Evolutionary conservation across 2,888 invertebrate species (phyloP).

Genomic region (Petrolisthes manimaculis): DNA sequence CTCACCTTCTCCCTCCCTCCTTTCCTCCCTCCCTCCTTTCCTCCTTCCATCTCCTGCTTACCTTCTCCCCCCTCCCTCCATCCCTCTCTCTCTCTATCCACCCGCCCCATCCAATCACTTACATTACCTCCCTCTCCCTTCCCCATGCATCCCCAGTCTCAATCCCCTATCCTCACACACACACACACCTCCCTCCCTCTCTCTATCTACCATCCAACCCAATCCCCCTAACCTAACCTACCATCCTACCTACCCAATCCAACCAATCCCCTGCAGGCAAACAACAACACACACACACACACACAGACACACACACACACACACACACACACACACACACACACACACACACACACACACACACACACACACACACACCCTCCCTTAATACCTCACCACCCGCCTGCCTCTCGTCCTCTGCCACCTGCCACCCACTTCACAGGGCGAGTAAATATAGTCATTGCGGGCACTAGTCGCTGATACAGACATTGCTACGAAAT

Average conservation of each 20-base stretch:
- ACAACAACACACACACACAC: background rate
- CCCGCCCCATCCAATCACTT: background rate
- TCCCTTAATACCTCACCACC: background rate
- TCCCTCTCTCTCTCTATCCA: background rate
- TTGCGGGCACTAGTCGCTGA: background rate
- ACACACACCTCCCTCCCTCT: background rate
- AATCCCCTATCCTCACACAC: background rate
- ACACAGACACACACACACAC: background rate
- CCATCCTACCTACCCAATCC: conserved; percentile 11
- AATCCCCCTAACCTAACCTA: background rate
- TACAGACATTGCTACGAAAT: background rate
- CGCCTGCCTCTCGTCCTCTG: conserved; percentile 5
- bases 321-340: background rate
- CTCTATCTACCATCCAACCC: conserved; percentile 6
- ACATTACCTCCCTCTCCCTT: background rate
- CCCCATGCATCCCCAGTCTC: background rate
- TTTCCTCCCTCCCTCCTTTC: background rate
- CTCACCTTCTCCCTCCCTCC: background rate
- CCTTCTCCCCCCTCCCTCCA: background rate
- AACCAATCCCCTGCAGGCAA: background rate
- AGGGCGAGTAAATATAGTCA: background rate
- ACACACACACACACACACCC: conserved; percentile 21
- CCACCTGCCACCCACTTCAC: conserved; percentile 11
- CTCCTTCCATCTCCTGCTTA: background rate
- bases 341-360: conserved; percentile 6